Evolutionary conservation across 2,113 vertebrate species (phyloP), one percentile per base, ranked within the genome.

Genomic region (Ovis aries): DNA sequence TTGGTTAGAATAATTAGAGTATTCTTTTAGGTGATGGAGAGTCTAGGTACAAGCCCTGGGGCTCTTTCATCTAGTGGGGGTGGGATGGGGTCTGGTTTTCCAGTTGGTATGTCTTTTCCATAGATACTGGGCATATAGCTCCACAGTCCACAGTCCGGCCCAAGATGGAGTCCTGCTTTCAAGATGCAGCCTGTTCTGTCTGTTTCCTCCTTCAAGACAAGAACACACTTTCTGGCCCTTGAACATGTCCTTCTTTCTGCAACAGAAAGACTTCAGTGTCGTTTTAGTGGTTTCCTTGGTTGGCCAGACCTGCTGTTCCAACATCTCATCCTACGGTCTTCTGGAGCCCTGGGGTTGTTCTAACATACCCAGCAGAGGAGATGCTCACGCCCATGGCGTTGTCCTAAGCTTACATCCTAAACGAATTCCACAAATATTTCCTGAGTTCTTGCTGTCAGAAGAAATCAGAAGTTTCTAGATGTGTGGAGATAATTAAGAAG

Each of bases 11-110:
- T 40, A 71, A 40, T 71, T 71, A 71, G 67, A 36, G n/a, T 71
- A 71, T 71, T 71, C n/a, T 23, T 71, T 71, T 23, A 40, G n/a
- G n/a, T 12, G 5, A 71, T 40, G 67, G 67, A 40, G 67, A 71
- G n/a, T 40, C 67, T 12, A 40, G 10, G 19, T 12, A 13, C 21
- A 11, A 12, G n/a, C 67, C n/a, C n/a, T 40, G n/a, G n/a, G 67
- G 67, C 67, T 40, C n/a, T 40, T 71, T n/a, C n/a, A 71, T 21
- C n/a, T 36, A 0, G 59, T 0, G 5, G 12, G 10, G 27, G 21
- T 5, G 12, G 27, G 4, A 7, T 5, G 4, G 17, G 67, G 19
- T 3, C 19, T 71, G 67, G n/a, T 23, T 40, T 71, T 23, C 67
- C n/a, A 71, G n/a, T 23, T 71, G 19, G 3, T 40, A 6, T 40